Evolutionary conservation across 2,113 vertebrate genomes (phyloP).

Genomic region (Calidris pygmaea): DNA sequence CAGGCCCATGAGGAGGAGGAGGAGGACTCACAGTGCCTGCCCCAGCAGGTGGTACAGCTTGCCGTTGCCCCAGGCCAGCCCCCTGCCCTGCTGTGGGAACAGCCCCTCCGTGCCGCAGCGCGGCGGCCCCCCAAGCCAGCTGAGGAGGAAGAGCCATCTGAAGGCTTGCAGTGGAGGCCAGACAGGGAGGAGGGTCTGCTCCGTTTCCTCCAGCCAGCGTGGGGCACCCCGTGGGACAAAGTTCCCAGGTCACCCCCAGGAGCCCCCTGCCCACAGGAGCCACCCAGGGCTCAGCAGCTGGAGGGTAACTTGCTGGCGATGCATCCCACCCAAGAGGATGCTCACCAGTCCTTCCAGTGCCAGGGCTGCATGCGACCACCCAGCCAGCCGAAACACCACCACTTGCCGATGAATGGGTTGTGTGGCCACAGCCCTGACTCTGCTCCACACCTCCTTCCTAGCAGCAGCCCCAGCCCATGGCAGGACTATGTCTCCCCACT

Average conservation of each 20-base stretch:
- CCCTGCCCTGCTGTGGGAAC: neutral
- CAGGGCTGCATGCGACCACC: neutral
- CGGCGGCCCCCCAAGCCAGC: neutral
- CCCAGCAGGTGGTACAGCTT: neutral
- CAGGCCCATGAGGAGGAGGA: neutral
- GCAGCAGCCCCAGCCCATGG: neutral
- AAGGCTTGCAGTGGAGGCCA: neutral
- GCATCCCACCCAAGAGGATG: neutral
- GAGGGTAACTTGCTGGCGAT: neutral
- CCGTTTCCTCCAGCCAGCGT: neutral
- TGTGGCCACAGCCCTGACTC: neutral
- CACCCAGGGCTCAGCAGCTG: neutral
- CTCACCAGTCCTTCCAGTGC: neutral
- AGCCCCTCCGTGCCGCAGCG: neutral
- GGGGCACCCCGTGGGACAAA: neutral
- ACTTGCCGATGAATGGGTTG: neutral
- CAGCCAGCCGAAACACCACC: neutral
- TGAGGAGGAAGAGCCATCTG: fast-evolving
- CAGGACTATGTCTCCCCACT: neutral
- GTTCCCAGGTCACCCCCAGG: fast-evolving
- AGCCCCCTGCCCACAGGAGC: fast-evolving
- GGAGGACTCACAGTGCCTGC: neutral
- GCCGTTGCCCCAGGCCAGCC: neutral
- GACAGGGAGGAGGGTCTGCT: neutral
- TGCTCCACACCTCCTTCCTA: neutral